These are phyloP conservation scores for Caradrina kadenii DNA, from an alignment of 2,888 invertebrate genomes.

Conservation along the genomic window DNA sequence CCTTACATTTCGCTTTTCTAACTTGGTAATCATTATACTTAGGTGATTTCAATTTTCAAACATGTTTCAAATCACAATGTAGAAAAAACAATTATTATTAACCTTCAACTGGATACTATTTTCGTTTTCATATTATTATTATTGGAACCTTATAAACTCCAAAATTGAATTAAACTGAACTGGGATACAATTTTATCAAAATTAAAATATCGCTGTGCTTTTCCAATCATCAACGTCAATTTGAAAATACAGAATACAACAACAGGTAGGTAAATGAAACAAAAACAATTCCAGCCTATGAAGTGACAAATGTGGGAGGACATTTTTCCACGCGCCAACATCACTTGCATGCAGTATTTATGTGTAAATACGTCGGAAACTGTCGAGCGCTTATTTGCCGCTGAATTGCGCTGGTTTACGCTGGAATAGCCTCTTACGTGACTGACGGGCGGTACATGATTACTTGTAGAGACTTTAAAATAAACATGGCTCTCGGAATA, in stretches of 20 bases:
- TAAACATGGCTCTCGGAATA: conserved; percentile 5
- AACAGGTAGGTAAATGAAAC: neutral
- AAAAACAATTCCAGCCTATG: neutral
- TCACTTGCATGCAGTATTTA: conserved; percentile 51
- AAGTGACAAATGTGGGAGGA: conserved; percentile 8
- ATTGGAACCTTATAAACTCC: too few species aligned
- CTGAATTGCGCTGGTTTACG: conserved; percentile 29
- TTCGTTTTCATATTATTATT: too few species aligned
- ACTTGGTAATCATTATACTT: too few species aligned
- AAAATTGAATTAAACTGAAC: too few species aligned
- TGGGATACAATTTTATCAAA: too few species aligned
- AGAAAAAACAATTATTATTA: too few species aligned
- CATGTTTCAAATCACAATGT: too few species aligned
- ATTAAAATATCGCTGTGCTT: neutral
- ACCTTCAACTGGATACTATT: too few species aligned
- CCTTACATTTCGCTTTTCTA: too few species aligned
- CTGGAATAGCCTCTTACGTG: conserved; percentile 30
- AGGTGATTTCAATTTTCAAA: too few species aligned
- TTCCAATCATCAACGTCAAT: neutral
- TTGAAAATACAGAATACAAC: neutral
- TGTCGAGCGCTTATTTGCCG: conserved; percentile 51
- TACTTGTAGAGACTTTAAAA: neutral
- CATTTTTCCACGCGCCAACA: conserved; percentile 33
- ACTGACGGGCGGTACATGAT: neutral
- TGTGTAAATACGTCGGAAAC: conserved; percentile 38